phyloP scores from a whole-genome alignment of 1,140 invertebrate species.

The Acromyrmex charruanus region DNA sequence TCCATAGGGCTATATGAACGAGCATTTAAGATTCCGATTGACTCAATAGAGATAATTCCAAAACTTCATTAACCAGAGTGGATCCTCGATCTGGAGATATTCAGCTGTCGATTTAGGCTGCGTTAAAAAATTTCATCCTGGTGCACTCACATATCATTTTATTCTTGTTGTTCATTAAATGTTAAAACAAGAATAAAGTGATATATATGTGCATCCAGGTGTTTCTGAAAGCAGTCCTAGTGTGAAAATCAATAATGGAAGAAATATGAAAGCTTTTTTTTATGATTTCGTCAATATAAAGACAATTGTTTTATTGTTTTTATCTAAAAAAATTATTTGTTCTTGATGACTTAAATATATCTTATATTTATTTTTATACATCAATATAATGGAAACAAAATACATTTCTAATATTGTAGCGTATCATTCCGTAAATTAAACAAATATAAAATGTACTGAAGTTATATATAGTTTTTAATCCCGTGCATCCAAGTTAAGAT shows the following conservation, averaged over 20 bases:
- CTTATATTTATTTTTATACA: background rate
- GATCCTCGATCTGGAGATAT: background rate
- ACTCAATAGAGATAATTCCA: constrained; percentile 54
- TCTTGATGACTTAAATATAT: background rate
- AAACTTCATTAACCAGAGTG: constrained; percentile 50
- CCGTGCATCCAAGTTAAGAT: background rate
- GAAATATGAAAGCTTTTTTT: too few species aligned
- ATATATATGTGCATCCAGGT: too few species aligned
- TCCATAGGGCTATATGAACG: constrained; percentile 43
- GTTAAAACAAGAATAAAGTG: too few species aligned
- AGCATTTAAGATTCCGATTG: constrained; percentile 36
- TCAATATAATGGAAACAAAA: background rate
- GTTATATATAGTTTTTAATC: background rate
- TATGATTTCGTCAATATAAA: background rate
- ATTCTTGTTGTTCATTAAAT: too few species aligned
- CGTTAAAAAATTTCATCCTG: too few species aligned
- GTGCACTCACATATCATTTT: too few species aligned
- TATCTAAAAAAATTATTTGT: background rate
- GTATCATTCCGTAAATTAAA: background rate
- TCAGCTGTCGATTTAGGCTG: background rate
- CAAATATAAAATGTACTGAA: background rate
- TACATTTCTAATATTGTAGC: background rate
- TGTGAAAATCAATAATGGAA: background rate
- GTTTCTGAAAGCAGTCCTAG: background rate
- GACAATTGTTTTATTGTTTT: background rate